These are phyloP conservation scores for Tragelaphus buxtoni DNA, from an alignment of 2,113 vertebrate species.

Conservation along the genomic window DNA sequence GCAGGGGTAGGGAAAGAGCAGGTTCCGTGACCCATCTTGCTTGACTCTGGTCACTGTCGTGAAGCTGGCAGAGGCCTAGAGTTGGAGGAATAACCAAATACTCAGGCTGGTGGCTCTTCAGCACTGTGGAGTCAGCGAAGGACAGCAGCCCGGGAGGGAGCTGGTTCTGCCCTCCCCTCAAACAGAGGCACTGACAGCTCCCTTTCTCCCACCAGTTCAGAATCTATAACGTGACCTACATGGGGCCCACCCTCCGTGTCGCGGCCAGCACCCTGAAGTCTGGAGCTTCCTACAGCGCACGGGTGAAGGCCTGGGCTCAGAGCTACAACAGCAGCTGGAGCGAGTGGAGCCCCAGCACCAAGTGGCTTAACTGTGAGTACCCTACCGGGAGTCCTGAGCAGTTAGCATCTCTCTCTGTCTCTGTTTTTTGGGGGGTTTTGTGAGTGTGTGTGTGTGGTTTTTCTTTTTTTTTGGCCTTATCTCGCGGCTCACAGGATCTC, in stretches of 20 bases:
- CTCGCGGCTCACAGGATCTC: background rate
- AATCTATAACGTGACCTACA: background rate
- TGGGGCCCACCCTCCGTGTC: constrained; percentile 50
- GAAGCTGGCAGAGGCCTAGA: background rate
- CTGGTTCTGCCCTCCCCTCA: rapidly evolving
- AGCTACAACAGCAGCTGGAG: constrained; percentile 73
- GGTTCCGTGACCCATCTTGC: rapidly evolving
- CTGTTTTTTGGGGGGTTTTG: background rate
- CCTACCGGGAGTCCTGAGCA: rapidly evolving
- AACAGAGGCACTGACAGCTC: rapidly evolving
- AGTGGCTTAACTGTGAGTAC: constrained; percentile 74
- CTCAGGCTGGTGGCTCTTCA: background rate
- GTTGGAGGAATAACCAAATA: background rate
- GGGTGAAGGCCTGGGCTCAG: constrained; percentile 49
- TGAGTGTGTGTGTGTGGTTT: background rate
- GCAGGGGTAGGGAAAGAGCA: rapidly evolving
- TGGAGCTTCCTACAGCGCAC: constrained; percentile 49
- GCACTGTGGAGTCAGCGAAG: no score
- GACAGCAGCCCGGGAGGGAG: background rate
- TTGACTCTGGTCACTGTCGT: background rate
- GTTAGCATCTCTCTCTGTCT: background rate
- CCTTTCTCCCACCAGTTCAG: background rate
- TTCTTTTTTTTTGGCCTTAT: background rate
- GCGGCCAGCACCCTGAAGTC: constrained; percentile 46
- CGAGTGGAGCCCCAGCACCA: constrained; percentile 76